phyloP scores from a whole-genome alignment of 2,888 invertebrate species.

The Caenorhabditis zanzibari region DNA sequence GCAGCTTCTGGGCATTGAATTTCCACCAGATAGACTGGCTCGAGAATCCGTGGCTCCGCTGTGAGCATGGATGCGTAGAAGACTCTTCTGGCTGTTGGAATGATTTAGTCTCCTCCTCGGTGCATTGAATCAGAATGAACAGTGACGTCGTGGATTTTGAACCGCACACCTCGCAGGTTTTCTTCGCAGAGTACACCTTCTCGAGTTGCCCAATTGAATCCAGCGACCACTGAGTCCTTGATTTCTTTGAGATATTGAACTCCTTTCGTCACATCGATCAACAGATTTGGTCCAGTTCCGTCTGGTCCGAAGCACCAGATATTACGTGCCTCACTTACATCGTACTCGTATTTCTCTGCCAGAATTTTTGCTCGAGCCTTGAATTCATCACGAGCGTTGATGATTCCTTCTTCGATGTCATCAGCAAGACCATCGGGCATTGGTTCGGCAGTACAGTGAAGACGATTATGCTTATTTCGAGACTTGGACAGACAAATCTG shows the following conservation, averaged over 20 bases:
- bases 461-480: constrained; percentile 99
- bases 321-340: constrained; percentile 93
- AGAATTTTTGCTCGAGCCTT: constrained; percentile 95
- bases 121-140: constrained; percentile 99
- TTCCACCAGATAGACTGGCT: constrained; percentile 99
- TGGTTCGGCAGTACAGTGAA: constrained; percentile 95
- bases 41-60: constrained; percentile 95
- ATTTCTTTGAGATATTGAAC: constrained; percentile 99
- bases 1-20: constrained; percentile 88
- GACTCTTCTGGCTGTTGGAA: constrained; percentile 90
- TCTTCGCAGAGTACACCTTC: constrained; percentile 99
- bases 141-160: constrained; percentile 99
- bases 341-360: constrained; percentile 96
- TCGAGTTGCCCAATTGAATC: constrained; percentile 93
- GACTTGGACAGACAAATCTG: constrained; percentile 98
- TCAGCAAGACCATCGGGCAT: constrained; percentile 98
- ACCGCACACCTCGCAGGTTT: constrained; percentile 94
- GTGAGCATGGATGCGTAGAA: constrained; percentile 97
- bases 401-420: constrained; percentile 96
- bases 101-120: constrained; percentile 88
- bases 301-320: constrained; percentile 95
- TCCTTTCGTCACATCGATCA: constrained; percentile 99
- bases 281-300: constrained; percentile 97
- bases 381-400: constrained; percentile 96
- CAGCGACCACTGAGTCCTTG: constrained; percentile 89